Evolutionary conservation across 1,140 invertebrate genomes (phyloP), one percentile per base, ranked within the genome.

Genomic region (Orius insidiosus): DNA sequence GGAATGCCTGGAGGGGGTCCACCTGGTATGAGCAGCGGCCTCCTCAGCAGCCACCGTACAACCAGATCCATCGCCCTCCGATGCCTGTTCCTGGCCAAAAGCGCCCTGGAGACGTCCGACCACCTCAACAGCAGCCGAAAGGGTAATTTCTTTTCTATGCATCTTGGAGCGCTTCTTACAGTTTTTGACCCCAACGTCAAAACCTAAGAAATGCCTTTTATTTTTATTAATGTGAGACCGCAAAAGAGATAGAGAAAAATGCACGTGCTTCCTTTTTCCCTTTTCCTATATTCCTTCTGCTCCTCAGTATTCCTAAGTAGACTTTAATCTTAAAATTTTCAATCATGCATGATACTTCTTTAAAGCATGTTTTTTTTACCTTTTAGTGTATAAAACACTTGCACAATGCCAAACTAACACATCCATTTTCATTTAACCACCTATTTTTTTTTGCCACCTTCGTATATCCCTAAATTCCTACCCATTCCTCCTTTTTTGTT

Each of bases 61-160:
- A 74, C 51, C 62, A 66, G 1, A 71, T 68, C 31, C 69, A 76
- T 69, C 60, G 72, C 16, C 69, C 69, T 2, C 68, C 70, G 10
- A 70, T 72, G 59, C 65, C 66, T 10, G 64, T 67, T 13, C 63
- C 62, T 43, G 53, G 55, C 13, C 68, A 68, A 32, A 80, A 80
- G 60, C 60, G 76, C 35, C 71, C 70, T 5, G 58, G 65, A 1
- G 76, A 76, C 59, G 68, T 66, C 53, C 65, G 76, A 50, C 67
- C 68, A 41, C 65, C 69, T n/a, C 75, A 70, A 49, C 71, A 56
- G 53, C 66, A 73, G 36, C 34, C 51, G 49, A 41, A 53, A 53
- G 54, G 48, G 48, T 53, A 47, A 43, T 35, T 45, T 47, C n/a
- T 50, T 46, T 46, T 50, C 47, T 39, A 44, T 51, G 33, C 46